Evolutionary conservation across 2,888 invertebrate genomes (phyloP).

Genomic region (Plebejus anna): DNA sequence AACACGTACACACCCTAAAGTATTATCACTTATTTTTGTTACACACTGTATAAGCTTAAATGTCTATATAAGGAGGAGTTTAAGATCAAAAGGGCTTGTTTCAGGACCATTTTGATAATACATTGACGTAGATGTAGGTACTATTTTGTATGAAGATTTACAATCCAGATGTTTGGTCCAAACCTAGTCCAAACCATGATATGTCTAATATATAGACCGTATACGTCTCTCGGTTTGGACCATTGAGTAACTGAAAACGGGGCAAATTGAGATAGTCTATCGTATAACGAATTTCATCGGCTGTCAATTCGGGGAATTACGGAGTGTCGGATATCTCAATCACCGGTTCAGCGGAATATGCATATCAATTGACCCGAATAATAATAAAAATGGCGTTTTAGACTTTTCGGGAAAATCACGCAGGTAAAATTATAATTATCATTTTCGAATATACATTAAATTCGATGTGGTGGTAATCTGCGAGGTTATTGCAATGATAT

Average conservation of each 20-base stretch:
- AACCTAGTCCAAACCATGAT: no score
- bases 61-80: no score
- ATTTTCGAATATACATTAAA: neutral
- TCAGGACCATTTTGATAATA: no score
- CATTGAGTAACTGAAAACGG: neutral
- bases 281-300: neutral
- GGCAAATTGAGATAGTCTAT: neutral
- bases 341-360: neutral
- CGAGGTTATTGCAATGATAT: neutral
- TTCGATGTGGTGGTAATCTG: neutral
- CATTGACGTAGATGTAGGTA: no score
- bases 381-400: neutral
- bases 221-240: no score
- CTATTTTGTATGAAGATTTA: no score
- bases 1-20: no score
- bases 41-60: no score
- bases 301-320: neutral
- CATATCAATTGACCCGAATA: conserved; percentile 2
- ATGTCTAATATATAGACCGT: no score
- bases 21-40: no score
- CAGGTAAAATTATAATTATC: neutral
- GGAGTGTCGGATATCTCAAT: neutral
- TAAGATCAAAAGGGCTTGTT: no score
- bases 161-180: no score
- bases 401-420: neutral